A percentile compares a stretch with the other conserved stretches of the same genome.
Conservation (phyloP, 2,113 vertebrate species). For the Prietella phreatophila region DNA sequence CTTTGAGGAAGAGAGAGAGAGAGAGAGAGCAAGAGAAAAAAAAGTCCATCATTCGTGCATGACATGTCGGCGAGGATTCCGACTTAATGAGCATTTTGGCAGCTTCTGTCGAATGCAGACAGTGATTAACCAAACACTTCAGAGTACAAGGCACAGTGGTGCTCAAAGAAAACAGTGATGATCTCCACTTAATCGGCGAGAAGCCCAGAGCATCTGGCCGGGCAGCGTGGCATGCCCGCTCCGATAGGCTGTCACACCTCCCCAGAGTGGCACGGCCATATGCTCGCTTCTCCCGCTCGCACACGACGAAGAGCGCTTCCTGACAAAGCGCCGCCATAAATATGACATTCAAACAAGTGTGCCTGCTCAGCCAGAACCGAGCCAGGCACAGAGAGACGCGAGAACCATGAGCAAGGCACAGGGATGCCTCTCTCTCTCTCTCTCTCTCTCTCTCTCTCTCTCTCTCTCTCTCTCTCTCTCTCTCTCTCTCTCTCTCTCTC, state of each 20-base stretch:
- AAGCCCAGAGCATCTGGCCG: conserved; percentile 99
- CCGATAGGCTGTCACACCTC: conserved; percentile 99
- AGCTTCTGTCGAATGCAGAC: conserved; percentile 98
- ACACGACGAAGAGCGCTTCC: conserved; percentile 99
- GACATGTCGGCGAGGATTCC: conserved; percentile 87
- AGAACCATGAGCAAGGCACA: background rate
- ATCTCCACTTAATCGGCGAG: conserved; percentile 99
- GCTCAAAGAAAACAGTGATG: conserved; percentile 99
- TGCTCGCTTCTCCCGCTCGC: conserved; percentile 96
- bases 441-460: background rate
- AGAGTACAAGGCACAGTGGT: conserved; percentile 99
- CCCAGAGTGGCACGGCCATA: conserved; percentile 97
- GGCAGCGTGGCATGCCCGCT: conserved; percentile 95
- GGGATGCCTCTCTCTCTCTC: background rate
- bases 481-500: background rate
- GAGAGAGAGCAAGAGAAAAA: conserved; percentile 57
- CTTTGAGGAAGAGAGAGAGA: conserved; percentile 1
- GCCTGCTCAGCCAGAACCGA: conserved; percentile 98
- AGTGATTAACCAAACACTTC: conserved; percentile 99
- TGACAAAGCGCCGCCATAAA: conserved; percentile 99
- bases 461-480: too few species aligned
- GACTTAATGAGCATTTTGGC: conserved; percentile 99
- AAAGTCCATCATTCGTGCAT: conserved; percentile 86
- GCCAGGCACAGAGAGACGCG: conserved; percentile 53
- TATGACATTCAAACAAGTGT: conserved; percentile 99